Conservation (phyloP, 2,797 vertebrate genomes). For the Aldrovandia affinis region DNA sequence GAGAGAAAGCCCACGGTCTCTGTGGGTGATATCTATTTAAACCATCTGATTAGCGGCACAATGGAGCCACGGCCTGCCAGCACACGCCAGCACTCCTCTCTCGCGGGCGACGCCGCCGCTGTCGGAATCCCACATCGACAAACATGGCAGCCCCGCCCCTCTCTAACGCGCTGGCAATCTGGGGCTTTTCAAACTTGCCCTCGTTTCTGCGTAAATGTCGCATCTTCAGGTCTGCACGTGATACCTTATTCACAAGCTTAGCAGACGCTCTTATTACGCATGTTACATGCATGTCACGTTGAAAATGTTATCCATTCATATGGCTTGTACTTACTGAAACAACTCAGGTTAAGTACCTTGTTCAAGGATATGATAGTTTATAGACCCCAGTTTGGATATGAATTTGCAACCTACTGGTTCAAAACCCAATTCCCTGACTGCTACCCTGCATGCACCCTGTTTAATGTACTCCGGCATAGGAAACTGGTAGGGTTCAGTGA, state of each 20-base stretch:
- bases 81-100: slow-evolving; percentile 13
- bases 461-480: background rate
- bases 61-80: slow-evolving; percentile 9
- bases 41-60: slow-evolving; percentile 25
- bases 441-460: background rate
- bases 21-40: slow-evolving; percentile 30
- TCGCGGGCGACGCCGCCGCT: slow-evolving; percentile 46
- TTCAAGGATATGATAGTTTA: background rate
- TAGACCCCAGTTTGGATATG: background rate
- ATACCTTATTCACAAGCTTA: background rate
- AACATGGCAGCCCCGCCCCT: slow-evolving; percentile 51
- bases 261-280: background rate
- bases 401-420: background rate
- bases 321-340: background rate
- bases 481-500: background rate
- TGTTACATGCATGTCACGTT: background rate
- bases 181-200: slow-evolving; percentile 46
- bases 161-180: slow-evolving; percentile 55
- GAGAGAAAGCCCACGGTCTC: slow-evolving; percentile 13
- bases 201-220: slow-evolving; percentile 49
- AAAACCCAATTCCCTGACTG: background rate
- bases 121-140: slow-evolving; percentile 59
- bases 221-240: slow-evolving; percentile 38
- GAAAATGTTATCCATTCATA: background rate
- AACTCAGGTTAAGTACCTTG: background rate